Percentiles rank a stretch among this genome's conserved stretches.
Evolutionary conservation across 2,113 vertebrate genomes (phyloP).

Genomic region (Mesocricetus auratus): DNA sequence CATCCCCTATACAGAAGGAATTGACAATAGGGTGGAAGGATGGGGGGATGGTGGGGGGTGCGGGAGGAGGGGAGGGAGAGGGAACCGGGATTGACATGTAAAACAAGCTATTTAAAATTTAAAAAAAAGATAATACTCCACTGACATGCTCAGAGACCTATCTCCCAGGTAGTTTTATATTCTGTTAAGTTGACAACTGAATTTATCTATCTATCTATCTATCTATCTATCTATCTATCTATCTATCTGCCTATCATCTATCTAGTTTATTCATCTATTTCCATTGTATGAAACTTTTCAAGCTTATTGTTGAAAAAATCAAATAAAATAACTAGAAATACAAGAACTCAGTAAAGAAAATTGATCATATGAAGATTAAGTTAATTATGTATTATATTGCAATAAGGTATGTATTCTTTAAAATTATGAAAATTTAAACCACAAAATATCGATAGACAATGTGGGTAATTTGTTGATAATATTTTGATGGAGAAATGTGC

Average conservation of each 20-base stretch:
- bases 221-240: not conserved
- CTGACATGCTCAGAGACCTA: no score
- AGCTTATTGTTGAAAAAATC: not conserved
- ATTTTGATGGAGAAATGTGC: not conserved
- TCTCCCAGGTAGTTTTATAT: not conserved
- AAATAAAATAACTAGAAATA: slow-evolving; percentile 22
- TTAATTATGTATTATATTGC: not conserved
- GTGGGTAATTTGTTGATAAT: not conserved
- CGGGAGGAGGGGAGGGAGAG: no score
- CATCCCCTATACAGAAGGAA: no score
- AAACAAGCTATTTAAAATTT: no score
- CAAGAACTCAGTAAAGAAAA: not conserved
- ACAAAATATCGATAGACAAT: not conserved
- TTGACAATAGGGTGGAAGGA: no score
- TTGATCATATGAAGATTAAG: not conserved
- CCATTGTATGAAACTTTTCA: not conserved
- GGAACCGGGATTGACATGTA: no score
- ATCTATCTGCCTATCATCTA: not conserved
- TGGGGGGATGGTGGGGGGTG: no score
- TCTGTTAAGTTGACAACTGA: not conserved
- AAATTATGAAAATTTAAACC: not conserved
- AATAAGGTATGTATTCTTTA: not conserved
- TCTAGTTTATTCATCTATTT: not conserved
- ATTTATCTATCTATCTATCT: not conserved
- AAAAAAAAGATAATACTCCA: not conserved